Evolutionary conservation across 2,888 invertebrate species (phyloP), one percentile per base, ranked within the genome.

Genomic region (Deilephila porcellus): DNA sequence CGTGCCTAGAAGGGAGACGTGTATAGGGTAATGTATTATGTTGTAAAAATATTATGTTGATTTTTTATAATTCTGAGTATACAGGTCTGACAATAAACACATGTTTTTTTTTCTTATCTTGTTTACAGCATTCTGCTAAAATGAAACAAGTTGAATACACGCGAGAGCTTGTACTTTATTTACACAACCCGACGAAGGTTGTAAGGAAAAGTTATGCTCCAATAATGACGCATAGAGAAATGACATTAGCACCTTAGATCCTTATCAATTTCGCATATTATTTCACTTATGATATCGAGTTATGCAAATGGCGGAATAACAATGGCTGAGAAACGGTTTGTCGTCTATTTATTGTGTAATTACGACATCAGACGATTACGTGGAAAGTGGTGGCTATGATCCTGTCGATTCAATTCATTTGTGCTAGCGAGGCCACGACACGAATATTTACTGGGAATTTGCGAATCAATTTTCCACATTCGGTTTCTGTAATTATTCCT

Each of bases 211-310:
- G 37, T 64, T 64, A 37, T 37, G n/a, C 37, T 20, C 64, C 64
- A 64, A 67, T 25, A 25, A 67, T 67, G 67, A 67, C 67, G 67
- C 45, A 67, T 67, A 45, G 4, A n/a, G 64, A 67, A 67, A 64
- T 64, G 11, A 45, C 20, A 37, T 20, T 64, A 37, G 11, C 20
- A 64, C 64, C 45, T 25, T 52, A 67, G 25, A 67, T 37, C 25
- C 67, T 52, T 67, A 67, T 67, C 67, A 67, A 52, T 20, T 59
- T 45, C 63, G 56, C 67, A 67, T 67, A 32, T 73, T 67, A 67
- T 70, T 52, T 25, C 70, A 64, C 56, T 71, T 73, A 73, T 73
- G 73, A 73, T 64, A 73, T 71, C 14, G 34, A 56, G 73, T 73
- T 71, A 71, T 71, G 71, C 56, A 73, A 73, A 71, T 14, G 56